Evolutionary conservation across 1,140 invertebrate genomes (phyloP).

Genomic region (Neuroterus valhalla): DNA sequence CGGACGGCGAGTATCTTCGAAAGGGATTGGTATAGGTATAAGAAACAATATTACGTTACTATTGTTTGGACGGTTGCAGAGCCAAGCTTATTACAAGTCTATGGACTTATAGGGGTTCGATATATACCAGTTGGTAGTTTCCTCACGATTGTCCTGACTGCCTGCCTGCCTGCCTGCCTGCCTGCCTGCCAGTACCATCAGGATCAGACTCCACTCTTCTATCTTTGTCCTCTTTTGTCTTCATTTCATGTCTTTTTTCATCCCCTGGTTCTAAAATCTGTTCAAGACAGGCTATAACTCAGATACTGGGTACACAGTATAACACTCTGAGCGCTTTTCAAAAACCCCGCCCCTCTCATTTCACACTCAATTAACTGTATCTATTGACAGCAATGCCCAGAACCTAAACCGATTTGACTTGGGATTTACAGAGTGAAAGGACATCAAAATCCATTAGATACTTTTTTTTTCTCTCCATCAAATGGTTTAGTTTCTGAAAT

Average conservation of each 20-base stretch:
- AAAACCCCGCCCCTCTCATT: neutral
- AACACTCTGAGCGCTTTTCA: neutral
- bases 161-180: too few relatives aligned
- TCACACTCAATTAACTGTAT: neutral
- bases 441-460: too few relatives aligned
- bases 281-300: slow-evolving; percentile 9
- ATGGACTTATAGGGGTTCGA: slow-evolving; percentile 6
- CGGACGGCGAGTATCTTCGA: neutral
- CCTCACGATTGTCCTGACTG: slow-evolving; percentile 1
- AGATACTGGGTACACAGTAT: neutral
- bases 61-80: slow-evolving; percentile 24
- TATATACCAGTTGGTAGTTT: slow-evolving; percentile 22
- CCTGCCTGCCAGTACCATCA: neutral
- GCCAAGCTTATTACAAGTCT: slow-evolving; percentile 27
- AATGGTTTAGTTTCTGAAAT: too few relatives aligned
- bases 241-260: neutral
- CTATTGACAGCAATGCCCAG: neutral
- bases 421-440: too few relatives aligned
- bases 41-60: slow-evolving; percentile 29
- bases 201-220: neutral
- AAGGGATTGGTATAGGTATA: slow-evolving; percentile 23
- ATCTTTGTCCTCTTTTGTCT: slow-evolving; percentile 1
- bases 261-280: slow-evolving; percentile 4
- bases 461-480: too few relatives aligned
- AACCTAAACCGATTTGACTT: too few relatives aligned